These are phyloP conservation scores for Podarcis muralis DNA, from an alignment of 2,113 vertebrate genomes.

Conservation along the genomic window DNA sequence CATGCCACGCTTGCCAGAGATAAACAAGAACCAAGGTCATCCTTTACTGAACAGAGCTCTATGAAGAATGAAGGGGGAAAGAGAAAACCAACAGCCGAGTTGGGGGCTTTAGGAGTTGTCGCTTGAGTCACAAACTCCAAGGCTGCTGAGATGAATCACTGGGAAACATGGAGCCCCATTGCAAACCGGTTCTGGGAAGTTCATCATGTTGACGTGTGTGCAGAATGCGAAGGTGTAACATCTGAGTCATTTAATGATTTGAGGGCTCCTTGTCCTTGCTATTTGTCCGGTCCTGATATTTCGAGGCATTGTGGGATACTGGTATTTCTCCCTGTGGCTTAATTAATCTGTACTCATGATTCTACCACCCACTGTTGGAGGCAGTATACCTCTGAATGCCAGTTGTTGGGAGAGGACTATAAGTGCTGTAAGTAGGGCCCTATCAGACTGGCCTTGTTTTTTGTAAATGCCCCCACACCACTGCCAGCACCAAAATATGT, in stretches of 20 bases:
- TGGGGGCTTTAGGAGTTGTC: neutral
- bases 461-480: no score
- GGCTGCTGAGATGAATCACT: neutral
- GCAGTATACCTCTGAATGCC: no score
- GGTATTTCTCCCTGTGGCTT: neutral
- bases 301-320: neutral
- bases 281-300: neutral
- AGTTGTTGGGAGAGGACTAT: no score
- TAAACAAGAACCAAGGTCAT: conserved; percentile 36
- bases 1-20: conserved; percentile 12
- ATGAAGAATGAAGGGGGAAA: fast-evolving
- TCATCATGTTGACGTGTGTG: neutral
- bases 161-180: neutral
- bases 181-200: conserved; percentile 1
- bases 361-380: no score
- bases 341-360: neutral
- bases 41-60: neutral
- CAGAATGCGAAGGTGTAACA: neutral
- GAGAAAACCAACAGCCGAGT: neutral
- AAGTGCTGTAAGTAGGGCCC: neutral
- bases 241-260: neutral
- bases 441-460: neutral
- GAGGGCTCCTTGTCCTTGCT: neutral
- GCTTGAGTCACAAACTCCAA: conserved; percentile 40
- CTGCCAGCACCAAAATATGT: neutral